phyloP scores from a whole-genome alignment of 2,797 vertebrate genomes.

The Anguilla obscura region DNA sequence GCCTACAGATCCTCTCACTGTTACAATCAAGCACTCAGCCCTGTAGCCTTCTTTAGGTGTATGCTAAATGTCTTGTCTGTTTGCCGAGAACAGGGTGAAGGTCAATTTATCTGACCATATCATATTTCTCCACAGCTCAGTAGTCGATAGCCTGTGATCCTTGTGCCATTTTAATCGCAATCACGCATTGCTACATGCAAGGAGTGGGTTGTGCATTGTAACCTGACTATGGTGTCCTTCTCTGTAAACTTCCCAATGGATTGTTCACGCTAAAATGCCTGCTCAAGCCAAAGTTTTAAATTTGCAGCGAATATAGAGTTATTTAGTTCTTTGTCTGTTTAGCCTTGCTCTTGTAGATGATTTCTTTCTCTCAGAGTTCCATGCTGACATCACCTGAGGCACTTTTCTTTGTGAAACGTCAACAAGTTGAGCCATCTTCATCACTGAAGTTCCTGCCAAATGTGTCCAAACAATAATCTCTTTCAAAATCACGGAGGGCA shows the following conservation, averaged over 20 bases:
- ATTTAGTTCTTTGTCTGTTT: neutral
- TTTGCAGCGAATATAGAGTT: neutral
- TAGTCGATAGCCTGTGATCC: neutral
- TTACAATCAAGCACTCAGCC: constrained; percentile 5
- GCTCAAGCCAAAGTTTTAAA: constrained; percentile 29
- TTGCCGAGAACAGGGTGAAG: constrained; percentile 25
- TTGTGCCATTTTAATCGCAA: neutral
- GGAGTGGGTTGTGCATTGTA: neutral
- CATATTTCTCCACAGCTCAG: constrained; percentile 13
- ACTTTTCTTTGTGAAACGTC: neutral
- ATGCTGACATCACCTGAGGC: neutral
- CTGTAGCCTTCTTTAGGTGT: constrained; percentile 23
- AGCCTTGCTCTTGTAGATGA: neutral
- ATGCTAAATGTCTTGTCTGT: constrained; percentile 8
- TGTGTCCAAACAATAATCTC: neutral
- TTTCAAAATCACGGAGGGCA: neutral
- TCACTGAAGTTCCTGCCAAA: neutral
- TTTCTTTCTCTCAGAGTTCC: neutral
- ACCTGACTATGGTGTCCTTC: constrained; percentile 21
- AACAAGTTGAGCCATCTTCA: neutral
- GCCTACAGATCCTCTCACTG: neutral
- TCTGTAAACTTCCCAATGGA: constrained; percentile 7
- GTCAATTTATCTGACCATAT: constrained; percentile 28
- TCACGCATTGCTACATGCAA: neutral
- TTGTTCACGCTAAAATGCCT: constrained; percentile 36